These are phyloP conservation scores for Mus pahari DNA, from an alignment of 2,113 vertebrate species.

Conservation along the genomic window DNA sequence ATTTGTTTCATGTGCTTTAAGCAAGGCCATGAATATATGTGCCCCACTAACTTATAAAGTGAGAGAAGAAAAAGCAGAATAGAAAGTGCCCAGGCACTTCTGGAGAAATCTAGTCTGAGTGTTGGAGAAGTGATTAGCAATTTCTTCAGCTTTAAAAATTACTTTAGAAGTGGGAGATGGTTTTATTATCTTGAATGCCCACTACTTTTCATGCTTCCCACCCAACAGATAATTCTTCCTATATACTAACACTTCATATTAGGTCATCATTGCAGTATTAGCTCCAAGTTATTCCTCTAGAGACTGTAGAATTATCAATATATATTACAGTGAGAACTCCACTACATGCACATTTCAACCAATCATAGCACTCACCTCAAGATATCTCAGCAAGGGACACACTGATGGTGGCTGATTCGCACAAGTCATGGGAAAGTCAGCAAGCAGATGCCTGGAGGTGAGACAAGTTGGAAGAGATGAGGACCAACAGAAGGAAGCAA, in stretches of 20 bases:
- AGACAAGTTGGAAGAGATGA: neutral
- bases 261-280: neutral
- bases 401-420: neutral
- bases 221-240: neutral
- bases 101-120: constrained; percentile 30
- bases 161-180: neutral
- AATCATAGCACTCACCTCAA: neutral
- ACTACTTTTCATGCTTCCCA: neutral
- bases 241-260: neutral
- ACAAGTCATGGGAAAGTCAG: neutral
- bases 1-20: constrained; percentile 1
- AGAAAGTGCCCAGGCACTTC: neutral
- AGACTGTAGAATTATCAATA: neutral
- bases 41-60: neutral
- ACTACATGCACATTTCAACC: neutral
- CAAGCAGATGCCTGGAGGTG: neutral
- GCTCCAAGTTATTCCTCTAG: neutral
- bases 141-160: neutral
- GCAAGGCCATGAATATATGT: constrained; percentile 15
- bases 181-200: neutral
- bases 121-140: constrained; percentile 36
- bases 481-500: neutral
- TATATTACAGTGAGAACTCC: neutral
- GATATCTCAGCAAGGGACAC: neutral
- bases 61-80: neutral